Conservation (phyloP, 2,113 vertebrate genomes). For the Theristicus caerulescens region DNA sequence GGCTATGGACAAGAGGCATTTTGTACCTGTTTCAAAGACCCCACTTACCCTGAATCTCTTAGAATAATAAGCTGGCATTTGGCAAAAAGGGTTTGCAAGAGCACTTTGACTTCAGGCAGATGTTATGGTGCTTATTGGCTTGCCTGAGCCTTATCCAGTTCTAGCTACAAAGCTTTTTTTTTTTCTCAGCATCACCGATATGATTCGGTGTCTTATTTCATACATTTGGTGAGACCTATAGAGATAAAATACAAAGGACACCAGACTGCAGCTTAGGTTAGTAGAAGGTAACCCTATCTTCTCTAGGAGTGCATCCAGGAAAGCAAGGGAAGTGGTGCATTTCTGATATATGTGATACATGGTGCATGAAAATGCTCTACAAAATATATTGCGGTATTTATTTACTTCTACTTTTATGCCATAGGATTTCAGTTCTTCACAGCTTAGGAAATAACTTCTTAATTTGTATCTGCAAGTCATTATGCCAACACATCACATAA, state of each 20-base stretch:
- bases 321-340: neutral
- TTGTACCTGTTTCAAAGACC: neutral
- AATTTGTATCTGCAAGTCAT: constrained; percentile 8
- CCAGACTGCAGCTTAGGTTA: neutral
- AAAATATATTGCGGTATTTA: neutral
- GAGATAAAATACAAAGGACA: neutral
- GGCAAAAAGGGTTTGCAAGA: neutral
- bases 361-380: neutral
- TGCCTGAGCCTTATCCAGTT: neutral
- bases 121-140: neutral
- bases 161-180: neutral
- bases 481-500: neutral
- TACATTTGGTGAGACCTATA: neutral
- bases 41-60: neutral
- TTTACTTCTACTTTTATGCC: neutral
- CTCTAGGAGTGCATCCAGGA: neutral
- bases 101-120: neutral
- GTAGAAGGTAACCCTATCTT: neutral
- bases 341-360: neutral
- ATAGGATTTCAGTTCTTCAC: neutral
- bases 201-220: neutral
- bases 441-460: neutral
- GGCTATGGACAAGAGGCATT: neutral
- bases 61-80: neutral
- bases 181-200: fast-evolving